Evolutionary conservation across 2,888 invertebrate species (phyloP).

Genomic region (Eubasilissa splendida): DNA sequence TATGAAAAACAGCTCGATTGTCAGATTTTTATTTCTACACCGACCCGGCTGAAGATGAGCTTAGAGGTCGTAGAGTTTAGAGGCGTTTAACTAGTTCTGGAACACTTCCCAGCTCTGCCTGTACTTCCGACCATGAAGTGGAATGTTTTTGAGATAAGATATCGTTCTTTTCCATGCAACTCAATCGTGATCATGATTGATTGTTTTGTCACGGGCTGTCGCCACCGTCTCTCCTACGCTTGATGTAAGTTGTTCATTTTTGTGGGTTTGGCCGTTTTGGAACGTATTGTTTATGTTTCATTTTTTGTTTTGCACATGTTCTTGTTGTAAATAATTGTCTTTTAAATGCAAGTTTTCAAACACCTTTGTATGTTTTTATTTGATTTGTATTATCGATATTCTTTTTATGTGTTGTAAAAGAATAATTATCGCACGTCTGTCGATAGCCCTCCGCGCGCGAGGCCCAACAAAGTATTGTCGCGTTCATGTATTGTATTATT

Average conservation of each 20-base stretch:
- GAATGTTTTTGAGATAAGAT: slow-evolving; percentile 55
- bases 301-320: slow-evolving; percentile 40
- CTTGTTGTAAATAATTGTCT: slow-evolving; percentile 34
- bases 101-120: slow-evolving; percentile 22
- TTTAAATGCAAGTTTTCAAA: slow-evolving; percentile 31
- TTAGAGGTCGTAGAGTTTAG: too few relatives aligned
- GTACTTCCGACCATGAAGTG: slow-evolving; percentile 25
- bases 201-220: slow-evolving; percentile 53
- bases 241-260: slow-evolving; percentile 57
- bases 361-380: slow-evolving; percentile 13
- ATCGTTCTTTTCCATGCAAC: slow-evolving; percentile 57
- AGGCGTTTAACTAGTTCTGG: not conserved
- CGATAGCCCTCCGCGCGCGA: too few relatives aligned
- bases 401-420: not conserved
- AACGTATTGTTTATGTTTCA: not conserved
- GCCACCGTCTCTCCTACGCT: slow-evolving; percentile 53
- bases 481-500: too few relatives aligned
- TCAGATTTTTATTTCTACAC: not conserved
- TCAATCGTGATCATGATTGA: slow-evolving; percentile 54
- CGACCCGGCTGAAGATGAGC: too few relatives aligned
- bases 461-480: too few relatives aligned
- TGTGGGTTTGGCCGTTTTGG: slow-evolving; percentile 35
- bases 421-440: not conserved
- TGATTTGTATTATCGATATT: not conserved
- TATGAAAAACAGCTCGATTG: not conserved